Evolutionary conservation across 2,113 vertebrate species (phyloP), one percentile per base, ranked within the genome.

Genomic region (Gallinago undulata): DNA sequence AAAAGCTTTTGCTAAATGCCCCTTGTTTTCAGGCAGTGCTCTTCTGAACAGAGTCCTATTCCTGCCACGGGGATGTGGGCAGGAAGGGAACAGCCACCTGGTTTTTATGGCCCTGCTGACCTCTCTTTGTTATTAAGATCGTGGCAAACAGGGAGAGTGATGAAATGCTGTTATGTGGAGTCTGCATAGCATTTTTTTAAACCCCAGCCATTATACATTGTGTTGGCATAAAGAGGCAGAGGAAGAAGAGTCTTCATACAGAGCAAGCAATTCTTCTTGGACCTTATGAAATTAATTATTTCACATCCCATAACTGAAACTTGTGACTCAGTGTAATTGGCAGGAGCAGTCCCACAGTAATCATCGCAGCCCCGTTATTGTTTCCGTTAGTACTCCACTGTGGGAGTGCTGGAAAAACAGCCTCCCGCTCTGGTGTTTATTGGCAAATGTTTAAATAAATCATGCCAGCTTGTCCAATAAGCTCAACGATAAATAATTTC

Each of bases 291-390:
- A 96, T 94, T 95, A 97, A 96, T 97, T 97, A 81, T 96, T 97
- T 95, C 89, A 80, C 87, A 92, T 92, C 90, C 77, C 93, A 92
- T 91, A 94, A 97, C 94, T 77, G 91, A 91, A 96, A 83, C 79
- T 80, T 94, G 92, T 97, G 97, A 96, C 95, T 97, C 96, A 94
- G 68, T 11, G 48, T 97, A 97, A 97, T 95, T 97, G 97, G 96
- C 97, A 97, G 93, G 92, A 94, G 87, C 35, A 66, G 91, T 96
- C 97, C 95, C 94, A 3, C 92, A 93, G 94, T 72, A 94, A 73
- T 93, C 48, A 96, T 97, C 95, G 47, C 48, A 2, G 80, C 93
- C 57, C 89, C 47, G 80, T 96, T 96, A 94, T 93, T 94, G 93
- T 94, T 97, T 96, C 95, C 90, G 95, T 59, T 87, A 91, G 85